Conservation (phyloP, 2,888 invertebrate species). For the Bursaphelenchus okinawaensis region DNA sequence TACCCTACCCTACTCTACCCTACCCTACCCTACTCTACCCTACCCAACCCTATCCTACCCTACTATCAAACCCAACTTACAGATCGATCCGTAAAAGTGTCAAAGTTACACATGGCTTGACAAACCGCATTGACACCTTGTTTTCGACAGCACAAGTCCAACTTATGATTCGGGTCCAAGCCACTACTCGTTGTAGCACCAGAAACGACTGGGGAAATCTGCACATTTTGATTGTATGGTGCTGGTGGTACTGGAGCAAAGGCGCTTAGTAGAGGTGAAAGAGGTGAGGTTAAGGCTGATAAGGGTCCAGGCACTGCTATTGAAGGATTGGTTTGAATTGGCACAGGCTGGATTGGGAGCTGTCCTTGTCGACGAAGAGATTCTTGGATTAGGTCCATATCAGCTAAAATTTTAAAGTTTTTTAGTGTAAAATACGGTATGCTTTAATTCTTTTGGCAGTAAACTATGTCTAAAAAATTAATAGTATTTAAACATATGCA, state of each 20-base stretch:
- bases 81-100: slow-evolving; percentile 51
- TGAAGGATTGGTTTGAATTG: background rate
- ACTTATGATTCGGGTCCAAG: slow-evolving; percentile 48
- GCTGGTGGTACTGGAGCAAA: background rate
- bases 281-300: background rate
- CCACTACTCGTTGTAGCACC: background rate
- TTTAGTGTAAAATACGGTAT: background rate
- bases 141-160: slow-evolving; percentile 48
- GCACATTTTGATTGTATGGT: background rate
- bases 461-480: too few relatives aligned
- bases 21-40: background rate
- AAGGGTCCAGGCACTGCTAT: background rate
- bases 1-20: background rate
- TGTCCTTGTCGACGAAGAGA: background rate
- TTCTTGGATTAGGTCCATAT: slow-evolving; percentile 14
- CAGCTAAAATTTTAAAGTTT: slow-evolving; percentile 4
- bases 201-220: background rate
- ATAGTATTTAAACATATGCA: too few relatives aligned
- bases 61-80: too few relatives aligned
- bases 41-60: background rate
- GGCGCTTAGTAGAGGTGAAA: background rate
- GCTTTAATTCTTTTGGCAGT: too few relatives aligned
- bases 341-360: background rate
- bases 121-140: slow-evolving; percentile 40
- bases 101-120: slow-evolving; percentile 51